A percentile compares a stretch with the other conserved stretches of the same genome.
Evolutionary conservation across 1,140 invertebrate species (phyloP).

Genomic region (Trinorchestia longiramus): DNA sequence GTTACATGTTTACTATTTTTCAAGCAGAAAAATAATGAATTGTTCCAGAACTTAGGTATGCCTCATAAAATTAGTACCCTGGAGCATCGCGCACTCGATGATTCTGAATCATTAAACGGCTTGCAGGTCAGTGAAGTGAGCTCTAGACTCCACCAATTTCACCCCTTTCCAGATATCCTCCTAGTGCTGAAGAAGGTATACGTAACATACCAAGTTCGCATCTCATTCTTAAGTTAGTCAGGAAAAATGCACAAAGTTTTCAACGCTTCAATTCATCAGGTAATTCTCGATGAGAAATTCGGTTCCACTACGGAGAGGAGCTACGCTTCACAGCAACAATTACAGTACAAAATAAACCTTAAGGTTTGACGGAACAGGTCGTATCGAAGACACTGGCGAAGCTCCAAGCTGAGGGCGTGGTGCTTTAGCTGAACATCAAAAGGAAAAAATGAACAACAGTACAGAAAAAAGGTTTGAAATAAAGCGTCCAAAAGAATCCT

Average conservation of each 20-base stretch:
- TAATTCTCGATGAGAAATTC: background rate
- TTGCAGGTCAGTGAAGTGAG: too few relatives aligned
- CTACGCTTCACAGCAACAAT: background rate
- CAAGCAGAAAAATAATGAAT: too few relatives aligned
- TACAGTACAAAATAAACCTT: background rate
- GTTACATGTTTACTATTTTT: too few relatives aligned
- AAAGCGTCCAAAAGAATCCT: background rate
- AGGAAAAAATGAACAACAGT: background rate
- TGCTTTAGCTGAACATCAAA: background rate
- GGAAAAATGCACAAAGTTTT: background rate
- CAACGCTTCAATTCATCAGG: background rate
- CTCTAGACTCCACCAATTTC: background rate
- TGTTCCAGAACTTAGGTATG: too few relatives aligned
- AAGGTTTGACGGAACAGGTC: background rate
- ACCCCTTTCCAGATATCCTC: background rate
- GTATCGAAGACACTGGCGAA: background rate
- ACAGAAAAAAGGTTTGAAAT: background rate
- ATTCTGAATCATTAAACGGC: background rate
- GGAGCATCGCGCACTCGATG: background rate
- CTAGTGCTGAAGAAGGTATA: background rate
- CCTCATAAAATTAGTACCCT: too few relatives aligned
- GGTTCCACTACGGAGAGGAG: background rate
- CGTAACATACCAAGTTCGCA: background rate
- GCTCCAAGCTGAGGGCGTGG: background rate
- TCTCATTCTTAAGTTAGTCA: background rate